Conservation (phyloP, 2,888 invertebrate genomes). For the Drosophila neonasuta region DNA sequence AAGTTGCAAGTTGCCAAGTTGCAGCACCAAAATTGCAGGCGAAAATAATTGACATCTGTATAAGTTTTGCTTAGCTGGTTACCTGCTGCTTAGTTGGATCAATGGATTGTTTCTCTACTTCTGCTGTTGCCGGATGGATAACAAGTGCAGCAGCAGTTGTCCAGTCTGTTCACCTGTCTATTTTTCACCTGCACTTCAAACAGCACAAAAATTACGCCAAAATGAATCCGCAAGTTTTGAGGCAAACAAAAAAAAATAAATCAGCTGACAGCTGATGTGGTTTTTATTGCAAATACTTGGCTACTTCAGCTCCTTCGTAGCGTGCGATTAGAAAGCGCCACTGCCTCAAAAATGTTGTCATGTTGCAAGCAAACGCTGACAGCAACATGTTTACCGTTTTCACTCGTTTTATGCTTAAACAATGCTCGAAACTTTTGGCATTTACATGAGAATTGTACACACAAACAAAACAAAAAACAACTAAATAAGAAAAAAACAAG, state of each 20-base stretch:
- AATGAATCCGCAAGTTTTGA: constrained; percentile 38
- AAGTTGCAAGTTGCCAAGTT: constrained; percentile 15
- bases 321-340: constrained; percentile 54
- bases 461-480: not conserved
- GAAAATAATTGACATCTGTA: constrained; percentile 76
- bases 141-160: constrained; percentile 47
- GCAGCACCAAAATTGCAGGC: constrained; percentile 64
- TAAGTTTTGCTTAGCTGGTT: constrained; percentile 52
- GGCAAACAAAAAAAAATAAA: not conserved
- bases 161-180: constrained; percentile 53
- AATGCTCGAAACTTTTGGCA: constrained; percentile 69
- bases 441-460: constrained; percentile 73
- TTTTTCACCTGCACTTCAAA: constrained; percentile 69
- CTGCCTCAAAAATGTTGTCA: constrained; percentile 41
- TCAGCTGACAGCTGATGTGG: constrained; percentile 19
- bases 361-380: constrained; percentile 60
- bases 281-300: constrained; percentile 34
- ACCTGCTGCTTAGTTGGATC: constrained; percentile 35
- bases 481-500: constrained; percentile 1
- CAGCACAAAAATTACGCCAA: constrained; percentile 41
- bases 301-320: not conserved
- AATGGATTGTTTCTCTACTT: constrained; percentile 14
- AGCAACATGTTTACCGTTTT: constrained; percentile 72
- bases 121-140: constrained; percentile 16
- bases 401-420: constrained; percentile 46